Conservation (phyloP, 2,113 vertebrate genomes). For the Cavia porcellus region DNA sequence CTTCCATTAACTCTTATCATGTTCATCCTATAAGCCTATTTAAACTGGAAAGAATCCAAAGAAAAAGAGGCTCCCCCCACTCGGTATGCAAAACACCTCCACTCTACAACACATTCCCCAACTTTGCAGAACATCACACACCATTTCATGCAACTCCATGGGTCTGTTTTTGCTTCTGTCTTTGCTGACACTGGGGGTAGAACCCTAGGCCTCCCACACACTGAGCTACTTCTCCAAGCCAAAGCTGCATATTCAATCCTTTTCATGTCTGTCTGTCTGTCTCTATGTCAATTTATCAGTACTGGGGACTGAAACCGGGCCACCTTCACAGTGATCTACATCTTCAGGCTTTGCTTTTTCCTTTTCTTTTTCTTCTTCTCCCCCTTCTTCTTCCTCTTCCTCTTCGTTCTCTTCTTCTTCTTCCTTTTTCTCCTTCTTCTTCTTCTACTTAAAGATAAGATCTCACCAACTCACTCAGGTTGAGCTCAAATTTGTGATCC, state of each 20-base stretch:
- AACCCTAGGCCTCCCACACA: not conserved
- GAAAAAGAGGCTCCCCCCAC: not conserved
- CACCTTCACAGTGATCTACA: not conserved
- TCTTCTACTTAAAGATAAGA: not conserved
- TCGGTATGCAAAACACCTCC: not conserved
- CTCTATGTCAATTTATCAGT: not conserved
- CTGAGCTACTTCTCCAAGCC: not conserved
- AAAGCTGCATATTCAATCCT: not conserved
- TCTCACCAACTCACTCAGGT: not conserved
- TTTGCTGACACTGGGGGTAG: not conserved
- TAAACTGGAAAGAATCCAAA: not conserved
- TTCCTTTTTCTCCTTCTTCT: too few relatives aligned
- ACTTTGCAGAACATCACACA: not conserved
- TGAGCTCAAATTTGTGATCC: not conserved
- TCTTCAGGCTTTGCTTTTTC: not conserved
- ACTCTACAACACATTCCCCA: too few relatives aligned
- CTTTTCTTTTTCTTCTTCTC: not conserved
- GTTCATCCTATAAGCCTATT: not conserved
- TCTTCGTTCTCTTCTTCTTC: too few relatives aligned
- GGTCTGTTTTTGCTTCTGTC: not conserved
- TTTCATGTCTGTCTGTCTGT: not conserved
- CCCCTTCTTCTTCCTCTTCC: too few relatives aligned
- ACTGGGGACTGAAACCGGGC: not conserved
- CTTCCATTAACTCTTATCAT: not conserved
- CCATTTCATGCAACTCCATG: accelerated